Percentiles rank a stretch among this genome's conserved stretches.
Conservation (phyloP, 2,797 vertebrate species). For the Arvicola amphibius region DNA sequence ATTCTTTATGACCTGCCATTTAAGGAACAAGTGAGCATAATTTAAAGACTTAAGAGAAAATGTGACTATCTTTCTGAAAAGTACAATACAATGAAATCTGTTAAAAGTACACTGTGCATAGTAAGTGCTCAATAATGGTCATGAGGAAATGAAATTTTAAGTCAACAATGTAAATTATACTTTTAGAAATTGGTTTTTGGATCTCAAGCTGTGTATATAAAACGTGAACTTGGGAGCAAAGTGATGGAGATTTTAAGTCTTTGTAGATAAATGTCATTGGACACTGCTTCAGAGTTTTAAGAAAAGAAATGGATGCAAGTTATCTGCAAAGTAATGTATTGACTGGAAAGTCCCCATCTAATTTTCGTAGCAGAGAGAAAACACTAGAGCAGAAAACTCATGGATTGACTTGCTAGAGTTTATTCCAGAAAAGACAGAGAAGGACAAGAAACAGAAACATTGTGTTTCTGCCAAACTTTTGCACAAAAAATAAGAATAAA, state of each 20-base stretch:
- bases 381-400: not conserved
- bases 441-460: conserved; percentile 11
- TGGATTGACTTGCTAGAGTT: not conserved
- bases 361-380: conserved; percentile 42
- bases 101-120: conserved; percentile 1
- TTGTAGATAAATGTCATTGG: not conserved
- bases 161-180: conserved; percentile 14
- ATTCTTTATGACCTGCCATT: conserved; percentile 63
- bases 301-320: not conserved
- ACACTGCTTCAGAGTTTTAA: conserved; percentile 20
- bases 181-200: conserved; percentile 3
- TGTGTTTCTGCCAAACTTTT: not conserved
- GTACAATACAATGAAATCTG: conserved; percentile 37
- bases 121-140: conserved; percentile 61
- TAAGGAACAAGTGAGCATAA: conserved; percentile 60
- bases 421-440: not conserved
- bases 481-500: not conserved
- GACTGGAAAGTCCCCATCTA: not conserved
- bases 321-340: not conserved
- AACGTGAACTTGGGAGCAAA: conserved; percentile 22
- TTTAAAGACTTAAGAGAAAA: conserved; percentile 52
- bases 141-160: conserved; percentile 54
- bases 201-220: not conserved
- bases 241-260: conserved; percentile 2
- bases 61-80: conserved; percentile 45